These are phyloP conservation scores for Sweltsa coloradensis DNA, from an alignment of 1,140 invertebrate species.

Conservation along the genomic window DNA sequence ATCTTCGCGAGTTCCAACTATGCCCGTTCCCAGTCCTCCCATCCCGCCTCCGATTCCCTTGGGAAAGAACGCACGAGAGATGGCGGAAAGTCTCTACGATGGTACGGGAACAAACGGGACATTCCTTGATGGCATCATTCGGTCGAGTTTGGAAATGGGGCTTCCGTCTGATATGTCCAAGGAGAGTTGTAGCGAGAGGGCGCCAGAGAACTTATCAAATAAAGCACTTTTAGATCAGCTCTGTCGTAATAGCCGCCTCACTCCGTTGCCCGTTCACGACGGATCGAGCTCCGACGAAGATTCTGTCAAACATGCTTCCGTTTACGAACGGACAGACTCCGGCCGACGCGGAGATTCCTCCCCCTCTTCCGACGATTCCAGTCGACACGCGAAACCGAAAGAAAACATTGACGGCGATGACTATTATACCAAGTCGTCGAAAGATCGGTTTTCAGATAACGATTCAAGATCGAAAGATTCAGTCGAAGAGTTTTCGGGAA, in stretches of 20 bases:
- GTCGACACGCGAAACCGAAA: too few species aligned
- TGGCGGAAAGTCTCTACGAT: slow-evolving; percentile 46
- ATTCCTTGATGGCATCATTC: slow-evolving; percentile 67
- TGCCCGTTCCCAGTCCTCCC: slow-evolving; percentile 24
- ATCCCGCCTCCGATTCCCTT: slow-evolving; percentile 21
- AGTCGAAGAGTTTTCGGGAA: too few species aligned
- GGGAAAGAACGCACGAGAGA: slow-evolving; percentile 42
- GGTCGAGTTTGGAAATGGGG: slow-evolving; percentile 56
- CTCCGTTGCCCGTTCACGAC: slow-evolving; percentile 2
- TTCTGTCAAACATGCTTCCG: background rate
- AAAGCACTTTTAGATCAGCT: slow-evolving; percentile 53
- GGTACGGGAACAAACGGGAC: slow-evolving; percentile 52
- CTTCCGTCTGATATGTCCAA: slow-evolving; percentile 30
- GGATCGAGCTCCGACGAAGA: slow-evolving; percentile 9
- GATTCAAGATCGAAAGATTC: too few species aligned
- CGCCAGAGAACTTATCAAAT: slow-evolving; percentile 34
- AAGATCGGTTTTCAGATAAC: too few species aligned
- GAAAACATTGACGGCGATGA: too few species aligned
- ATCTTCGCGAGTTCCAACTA: slow-evolving; percentile 16
- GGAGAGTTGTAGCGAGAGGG: slow-evolving; percentile 22
- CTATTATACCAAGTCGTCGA: too few species aligned
- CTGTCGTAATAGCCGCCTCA: slow-evolving; percentile 29
- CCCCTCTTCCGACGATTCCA: too few species aligned
- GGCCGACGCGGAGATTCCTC: too few species aligned
- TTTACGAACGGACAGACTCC: too few species aligned